Conservation (phyloP, 2,888 invertebrate genomes). For the Polyommatus iphigenia region DNA sequence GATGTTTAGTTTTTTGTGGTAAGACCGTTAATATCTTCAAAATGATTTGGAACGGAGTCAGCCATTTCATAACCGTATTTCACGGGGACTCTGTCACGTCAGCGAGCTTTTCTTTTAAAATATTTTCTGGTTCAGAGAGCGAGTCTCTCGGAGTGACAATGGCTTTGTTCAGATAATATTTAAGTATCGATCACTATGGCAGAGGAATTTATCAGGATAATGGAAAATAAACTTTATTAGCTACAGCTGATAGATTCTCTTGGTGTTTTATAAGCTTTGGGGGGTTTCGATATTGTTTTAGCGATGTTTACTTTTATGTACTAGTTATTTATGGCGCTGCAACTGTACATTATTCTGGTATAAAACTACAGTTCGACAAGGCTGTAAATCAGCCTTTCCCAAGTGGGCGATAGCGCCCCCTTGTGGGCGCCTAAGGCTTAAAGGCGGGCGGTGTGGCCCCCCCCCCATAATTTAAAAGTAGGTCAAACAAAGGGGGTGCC, state of each 20-base stretch:
- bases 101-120: not conserved
- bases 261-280: not conserved
- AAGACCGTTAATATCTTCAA: not conserved
- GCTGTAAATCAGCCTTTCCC: too few species aligned
- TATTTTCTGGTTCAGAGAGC: conserved; percentile 12
- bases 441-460: too few species aligned
- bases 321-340: too few species aligned
- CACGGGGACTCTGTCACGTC: not conserved
- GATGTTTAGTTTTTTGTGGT: too few species aligned
- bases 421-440: too few species aligned
- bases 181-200: not conserved
- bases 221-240: conserved; percentile 1
- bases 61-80: not conserved
- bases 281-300: too few species aligned
- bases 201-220: not conserved
- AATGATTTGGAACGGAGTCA: not conserved
- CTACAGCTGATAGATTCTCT: not conserved
- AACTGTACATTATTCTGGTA: too few species aligned
- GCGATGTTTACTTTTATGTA: too few species aligned
- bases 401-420: too few species aligned
- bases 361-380: too few species aligned
- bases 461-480: too few species aligned
- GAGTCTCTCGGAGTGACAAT: not conserved
- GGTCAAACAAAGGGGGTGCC: too few species aligned
- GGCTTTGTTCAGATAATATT: conserved; percentile 2